phyloP scores from a whole-genome alignment of 2,113 vertebrate species.

The Neomonachus schauinslandi region DNA sequence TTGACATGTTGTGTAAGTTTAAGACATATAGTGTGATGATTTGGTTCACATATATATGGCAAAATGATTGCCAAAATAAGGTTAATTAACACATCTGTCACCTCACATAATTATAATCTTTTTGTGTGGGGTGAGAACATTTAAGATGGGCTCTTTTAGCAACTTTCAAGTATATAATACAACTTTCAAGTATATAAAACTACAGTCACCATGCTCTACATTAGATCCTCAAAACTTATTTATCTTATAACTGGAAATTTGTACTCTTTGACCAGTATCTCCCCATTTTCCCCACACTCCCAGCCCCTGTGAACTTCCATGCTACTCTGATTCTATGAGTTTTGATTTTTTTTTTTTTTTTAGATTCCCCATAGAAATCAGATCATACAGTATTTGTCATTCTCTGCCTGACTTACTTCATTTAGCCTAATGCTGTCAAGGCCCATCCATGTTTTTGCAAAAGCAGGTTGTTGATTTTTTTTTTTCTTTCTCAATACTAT shows the following conservation, averaged over 20 bases:
- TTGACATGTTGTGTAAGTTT: background rate
- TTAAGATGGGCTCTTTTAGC: background rate
- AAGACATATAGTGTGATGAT: background rate
- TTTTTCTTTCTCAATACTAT: background rate
- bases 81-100: background rate
- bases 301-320: background rate
- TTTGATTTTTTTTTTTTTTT: background rate
- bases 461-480: background rate
- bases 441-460: background rate
- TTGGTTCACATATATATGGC: background rate
- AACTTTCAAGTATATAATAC: background rate
- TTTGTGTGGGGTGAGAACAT: background rate
- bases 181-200: background rate
- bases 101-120: background rate
- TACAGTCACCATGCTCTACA: too few relatives aligned
- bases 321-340: background rate
- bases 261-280: background rate
- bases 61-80: background rate
- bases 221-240: background rate
- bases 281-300: background rate
- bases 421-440: background rate
- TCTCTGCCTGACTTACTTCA: background rate
- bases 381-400: background rate
- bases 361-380: background rate
- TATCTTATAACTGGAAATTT: background rate